Percentiles rank a stretch among this genome's conserved stretches.
Evolutionary conservation across 2,797 vertebrate species (phyloP).

Genomic region (Syndactyla subalaris): DNA sequence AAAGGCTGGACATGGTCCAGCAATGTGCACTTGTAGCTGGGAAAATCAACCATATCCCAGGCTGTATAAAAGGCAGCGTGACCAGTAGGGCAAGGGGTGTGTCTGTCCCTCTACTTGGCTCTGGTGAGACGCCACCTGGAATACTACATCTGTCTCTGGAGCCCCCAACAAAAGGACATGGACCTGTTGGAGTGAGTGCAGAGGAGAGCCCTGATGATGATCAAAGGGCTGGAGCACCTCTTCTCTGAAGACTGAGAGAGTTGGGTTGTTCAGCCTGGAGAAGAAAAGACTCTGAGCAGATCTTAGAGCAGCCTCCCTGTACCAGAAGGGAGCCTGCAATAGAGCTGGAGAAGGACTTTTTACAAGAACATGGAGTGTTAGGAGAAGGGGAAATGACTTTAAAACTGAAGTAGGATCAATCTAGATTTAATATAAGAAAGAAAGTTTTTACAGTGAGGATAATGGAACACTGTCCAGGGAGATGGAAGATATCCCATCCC

Average conservation of each 20-base stretch:
- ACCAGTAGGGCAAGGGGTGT: neutral
- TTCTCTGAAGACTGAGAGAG: neutral
- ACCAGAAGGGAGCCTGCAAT: neutral
- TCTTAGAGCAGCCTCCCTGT: neutral
- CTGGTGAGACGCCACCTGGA: neutral
- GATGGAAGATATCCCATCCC: neutral
- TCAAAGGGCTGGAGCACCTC: neutral
- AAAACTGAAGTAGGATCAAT: neutral
- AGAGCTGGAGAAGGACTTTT: neutral
- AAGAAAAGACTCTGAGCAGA: neutral
- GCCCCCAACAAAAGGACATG: too few relatives aligned
- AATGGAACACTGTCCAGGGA: neutral
- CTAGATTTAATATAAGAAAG: neutral
- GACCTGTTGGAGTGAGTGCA: neutral
- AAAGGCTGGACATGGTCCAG: neutral
- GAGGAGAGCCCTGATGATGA: fast-evolving
- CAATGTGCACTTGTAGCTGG: neutral
- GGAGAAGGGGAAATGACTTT: neutral
- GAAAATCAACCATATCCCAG: neutral
- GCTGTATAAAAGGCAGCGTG: neutral
- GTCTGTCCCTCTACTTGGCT: neutral
- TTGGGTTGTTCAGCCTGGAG: neutral
- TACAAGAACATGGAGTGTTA: neutral
- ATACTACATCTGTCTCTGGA: neutral
- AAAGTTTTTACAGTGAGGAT: neutral